phyloP scores from a whole-genome alignment of 1,140 invertebrate species.

The Campoletis sonorensis region DNA sequence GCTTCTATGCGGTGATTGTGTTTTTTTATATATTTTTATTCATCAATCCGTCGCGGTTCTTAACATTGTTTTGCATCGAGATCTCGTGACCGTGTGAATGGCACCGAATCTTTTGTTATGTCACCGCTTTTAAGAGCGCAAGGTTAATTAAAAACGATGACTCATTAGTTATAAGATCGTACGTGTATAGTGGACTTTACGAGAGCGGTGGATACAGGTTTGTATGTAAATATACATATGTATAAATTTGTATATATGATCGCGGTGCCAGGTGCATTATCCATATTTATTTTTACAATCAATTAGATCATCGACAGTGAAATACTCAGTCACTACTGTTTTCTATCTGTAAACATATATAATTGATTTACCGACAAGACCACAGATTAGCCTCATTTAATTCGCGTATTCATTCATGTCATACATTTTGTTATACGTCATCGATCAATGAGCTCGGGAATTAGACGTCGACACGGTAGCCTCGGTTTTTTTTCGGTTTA shows the following conservation, averaged over 20 bases:
- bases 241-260: neutral
- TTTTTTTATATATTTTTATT: conserved; percentile 6
- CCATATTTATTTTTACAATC: too few relatives aligned
- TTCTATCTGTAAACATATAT: neutral
- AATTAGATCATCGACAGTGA: too few relatives aligned
- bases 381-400: neutral
- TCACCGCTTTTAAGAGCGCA: neutral
- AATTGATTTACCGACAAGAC: neutral
- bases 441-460: neutral
- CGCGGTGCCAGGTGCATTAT: neutral
- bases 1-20: neutral
- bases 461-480: neutral
- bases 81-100: conserved; percentile 1
- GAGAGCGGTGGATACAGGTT: neutral
- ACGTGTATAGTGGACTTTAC: neutral
- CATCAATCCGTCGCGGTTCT: neutral
- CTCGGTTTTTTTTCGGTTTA: neutral
- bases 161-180: neutral
- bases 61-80: neutral
- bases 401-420: neutral
- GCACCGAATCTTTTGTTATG: conserved; percentile 21
- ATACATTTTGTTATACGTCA: neutral
- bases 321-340: too few relatives aligned
- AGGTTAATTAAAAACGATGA: conserved; percentile 4
- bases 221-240: neutral